phyloP scores from a whole-genome alignment of 2,888 invertebrate genomes.

The Sceliomorpha sp. region DNA sequence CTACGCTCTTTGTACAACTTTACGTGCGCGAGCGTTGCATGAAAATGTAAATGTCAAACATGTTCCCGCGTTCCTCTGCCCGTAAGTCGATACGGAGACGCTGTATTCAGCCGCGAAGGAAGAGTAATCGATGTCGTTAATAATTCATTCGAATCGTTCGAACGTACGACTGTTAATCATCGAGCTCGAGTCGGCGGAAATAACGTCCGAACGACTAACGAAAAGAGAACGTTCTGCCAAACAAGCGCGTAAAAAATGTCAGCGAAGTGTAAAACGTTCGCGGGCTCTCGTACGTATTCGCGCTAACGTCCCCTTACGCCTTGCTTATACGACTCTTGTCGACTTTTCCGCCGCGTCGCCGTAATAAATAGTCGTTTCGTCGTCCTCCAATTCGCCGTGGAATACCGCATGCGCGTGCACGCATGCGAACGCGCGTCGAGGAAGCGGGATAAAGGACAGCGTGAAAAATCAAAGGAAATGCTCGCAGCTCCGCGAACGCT shows the following conservation, averaged over 20 bases:
- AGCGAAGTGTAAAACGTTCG: slow-evolving; percentile 15
- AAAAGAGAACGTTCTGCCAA: too few relatives aligned
- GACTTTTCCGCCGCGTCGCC: slow-evolving; percentile 9
- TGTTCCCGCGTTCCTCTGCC: background rate
- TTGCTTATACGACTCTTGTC: slow-evolving; percentile 16
- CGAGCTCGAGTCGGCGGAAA: too few relatives aligned
- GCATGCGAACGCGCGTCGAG: slow-evolving; percentile 15
- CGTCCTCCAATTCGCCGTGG: slow-evolving; percentile 20
- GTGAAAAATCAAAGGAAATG: slow-evolving; percentile 36
- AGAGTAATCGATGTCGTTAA: too few relatives aligned
- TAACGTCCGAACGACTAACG: slow-evolving; percentile 7
- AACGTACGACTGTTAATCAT: slow-evolving; percentile 1
- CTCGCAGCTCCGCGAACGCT: slow-evolving; percentile 10
- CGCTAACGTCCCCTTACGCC: slow-evolving; percentile 17
- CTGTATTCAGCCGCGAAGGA: too few relatives aligned
- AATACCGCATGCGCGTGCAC: slow-evolving; percentile 11
- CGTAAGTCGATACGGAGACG: too few relatives aligned
- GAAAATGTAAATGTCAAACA: slow-evolving; percentile 18
- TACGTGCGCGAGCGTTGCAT: slow-evolving; percentile 1
- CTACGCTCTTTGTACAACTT: slow-evolving; percentile 17
- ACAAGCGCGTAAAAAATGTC: slow-evolving; percentile 20
- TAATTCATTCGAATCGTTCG: background rate
- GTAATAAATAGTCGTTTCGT: slow-evolving; percentile 30
- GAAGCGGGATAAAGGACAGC: too few relatives aligned
- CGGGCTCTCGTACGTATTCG: background rate